Evolutionary conservation across 2,888 invertebrate genomes (phyloP).

Genomic region (Drosophila austrosaltans): DNA sequence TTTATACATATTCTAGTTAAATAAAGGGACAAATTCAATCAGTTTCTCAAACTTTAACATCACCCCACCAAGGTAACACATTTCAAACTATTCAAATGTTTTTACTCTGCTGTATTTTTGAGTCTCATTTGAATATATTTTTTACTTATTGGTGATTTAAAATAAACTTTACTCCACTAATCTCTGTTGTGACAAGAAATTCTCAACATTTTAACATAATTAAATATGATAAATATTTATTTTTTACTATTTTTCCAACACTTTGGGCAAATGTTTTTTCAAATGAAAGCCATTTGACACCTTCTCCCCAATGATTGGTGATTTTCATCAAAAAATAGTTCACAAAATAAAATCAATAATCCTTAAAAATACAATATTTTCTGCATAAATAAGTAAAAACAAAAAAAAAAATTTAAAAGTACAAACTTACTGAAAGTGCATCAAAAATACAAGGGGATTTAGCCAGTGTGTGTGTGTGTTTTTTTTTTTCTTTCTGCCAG

Average conservation of each 20-base stretch:
- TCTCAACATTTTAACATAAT: conserved; percentile 29
- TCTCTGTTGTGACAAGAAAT: conserved; percentile 41
- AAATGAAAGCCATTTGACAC: conserved; percentile 9
- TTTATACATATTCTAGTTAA: no score
- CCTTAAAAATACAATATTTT: conserved; percentile 77
- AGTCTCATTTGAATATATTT: background rate
- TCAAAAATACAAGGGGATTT: conserved; percentile 49
- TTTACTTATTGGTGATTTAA: background rate
- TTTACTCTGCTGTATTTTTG: background rate
- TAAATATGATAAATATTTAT: conserved; percentile 36
- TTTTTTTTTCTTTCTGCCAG: background rate
- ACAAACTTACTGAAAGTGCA: background rate
- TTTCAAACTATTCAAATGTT: background rate
- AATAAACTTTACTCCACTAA: conserved; percentile 28
- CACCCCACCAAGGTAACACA: background rate
- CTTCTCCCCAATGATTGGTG: background rate
- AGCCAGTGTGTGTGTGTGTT: conserved; percentile 29
- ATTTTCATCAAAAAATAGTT: conserved; percentile 14
- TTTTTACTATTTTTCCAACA: conserved; percentile 37
- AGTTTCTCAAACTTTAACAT: background rate
- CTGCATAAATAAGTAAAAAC: conserved; percentile 58
- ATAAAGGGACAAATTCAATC: no score
- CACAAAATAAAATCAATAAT: conserved; percentile 73
- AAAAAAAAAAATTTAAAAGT: background rate
- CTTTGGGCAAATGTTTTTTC: conserved; percentile 25